phyloP scores from a whole-genome alignment of 2,888 invertebrate genomes.

The Geotrupes spiniger region DNA sequence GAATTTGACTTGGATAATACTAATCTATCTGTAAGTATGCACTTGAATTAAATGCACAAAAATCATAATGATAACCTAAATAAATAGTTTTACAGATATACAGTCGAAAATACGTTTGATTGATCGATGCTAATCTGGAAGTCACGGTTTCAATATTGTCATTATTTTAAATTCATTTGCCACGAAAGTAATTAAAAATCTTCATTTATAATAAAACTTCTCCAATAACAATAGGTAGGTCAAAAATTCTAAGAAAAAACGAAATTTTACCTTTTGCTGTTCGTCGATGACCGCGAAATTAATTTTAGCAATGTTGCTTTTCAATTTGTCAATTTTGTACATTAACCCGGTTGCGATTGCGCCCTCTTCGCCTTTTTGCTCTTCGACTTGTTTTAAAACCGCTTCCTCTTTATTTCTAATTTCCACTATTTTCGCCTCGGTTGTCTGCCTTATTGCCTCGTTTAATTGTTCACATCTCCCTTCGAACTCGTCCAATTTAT shows the following conservation, averaged over 20 bases:
- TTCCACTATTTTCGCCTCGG: slow-evolving; percentile 55
- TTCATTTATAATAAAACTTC: too few relatives aligned
- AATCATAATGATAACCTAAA: too few relatives aligned
- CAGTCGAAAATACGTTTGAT: too few relatives aligned
- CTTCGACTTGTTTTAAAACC: slow-evolving; percentile 50
- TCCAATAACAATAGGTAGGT: too few relatives aligned
- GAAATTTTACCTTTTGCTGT: slow-evolving; percentile 48
- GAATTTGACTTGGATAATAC: too few relatives aligned
- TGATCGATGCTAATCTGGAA: too few relatives aligned
- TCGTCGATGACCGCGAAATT: slow-evolving; percentile 41
- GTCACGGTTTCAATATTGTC: too few relatives aligned
- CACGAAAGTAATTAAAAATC: too few relatives aligned
- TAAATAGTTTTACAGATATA: too few relatives aligned
- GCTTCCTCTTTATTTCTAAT: slow-evolving; percentile 51
- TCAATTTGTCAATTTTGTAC: slow-evolving; percentile 51
- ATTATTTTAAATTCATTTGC: too few relatives aligned
- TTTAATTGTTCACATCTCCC: slow-evolving; percentile 56
- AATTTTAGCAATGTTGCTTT: slow-evolving; percentile 47
- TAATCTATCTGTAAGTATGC: too few relatives aligned
- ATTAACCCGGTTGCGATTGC: slow-evolving; percentile 52
- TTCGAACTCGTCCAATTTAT: slow-evolving; percentile 58
- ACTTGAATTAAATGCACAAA: too few relatives aligned
- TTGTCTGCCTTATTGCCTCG: slow-evolving; percentile 54
- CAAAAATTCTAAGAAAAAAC: slow-evolving; percentile 1
- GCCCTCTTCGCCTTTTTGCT: slow-evolving; percentile 51